Evolutionary conservation across 2,888 invertebrate species (phyloP).

Genomic region (Norana najaformis): DNA sequence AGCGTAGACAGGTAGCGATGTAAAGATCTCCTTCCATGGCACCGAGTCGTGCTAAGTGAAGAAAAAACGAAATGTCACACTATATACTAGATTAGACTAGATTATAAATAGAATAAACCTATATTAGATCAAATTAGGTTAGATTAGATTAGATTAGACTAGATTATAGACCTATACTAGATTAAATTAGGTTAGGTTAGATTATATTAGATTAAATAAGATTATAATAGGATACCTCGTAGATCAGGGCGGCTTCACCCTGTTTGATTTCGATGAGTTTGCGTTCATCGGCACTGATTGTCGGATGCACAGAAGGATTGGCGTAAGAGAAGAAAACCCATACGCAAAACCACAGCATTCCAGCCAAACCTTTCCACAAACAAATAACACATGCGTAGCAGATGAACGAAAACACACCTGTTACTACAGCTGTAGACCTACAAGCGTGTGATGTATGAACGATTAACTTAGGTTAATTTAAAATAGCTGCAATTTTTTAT

Average conservation of each 20-base stretch:
- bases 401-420: too few species aligned
- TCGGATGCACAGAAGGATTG: constrained; percentile 53
- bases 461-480: too few species aligned
- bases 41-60: constrained; percentile 51
- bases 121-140: too few species aligned
- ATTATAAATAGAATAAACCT: too few species aligned
- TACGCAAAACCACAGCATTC: constrained; percentile 54
- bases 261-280: constrained; percentile 50
- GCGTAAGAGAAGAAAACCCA: constrained; percentile 54
- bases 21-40: constrained; percentile 56
- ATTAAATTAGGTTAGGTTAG: too few species aligned
- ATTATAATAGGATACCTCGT: constrained; percentile 48
- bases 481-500: too few species aligned
- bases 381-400: neutral
- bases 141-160: too few species aligned
- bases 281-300: constrained; percentile 53
- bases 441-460: too few species aligned
- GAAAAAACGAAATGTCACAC: constrained; percentile 20
- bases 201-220: neutral
- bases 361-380: constrained; percentile 49
- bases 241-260: constrained; percentile 50
- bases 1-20: constrained; percentile 55
- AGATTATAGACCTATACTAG: too few species aligned
- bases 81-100: too few species aligned
- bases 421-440: too few species aligned